Evolutionary conservation across 2,888 invertebrate species (phyloP).

Genomic region (Trisateles emortualis): DNA sequence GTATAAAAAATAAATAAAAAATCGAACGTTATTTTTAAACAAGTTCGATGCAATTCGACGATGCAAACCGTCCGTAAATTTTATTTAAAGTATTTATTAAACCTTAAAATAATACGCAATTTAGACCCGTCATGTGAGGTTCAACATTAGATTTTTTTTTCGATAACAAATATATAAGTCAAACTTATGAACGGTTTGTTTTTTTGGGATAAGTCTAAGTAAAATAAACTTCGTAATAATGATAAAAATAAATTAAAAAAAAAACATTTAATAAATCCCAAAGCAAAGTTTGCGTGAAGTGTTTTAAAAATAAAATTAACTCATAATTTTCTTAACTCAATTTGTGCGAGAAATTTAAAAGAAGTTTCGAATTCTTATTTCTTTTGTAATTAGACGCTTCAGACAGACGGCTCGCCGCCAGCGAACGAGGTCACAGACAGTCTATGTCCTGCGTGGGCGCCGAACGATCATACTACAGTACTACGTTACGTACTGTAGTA

Average conservation of each 20-base stretch:
- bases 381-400: slow-evolving; percentile 3
- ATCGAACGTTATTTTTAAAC: no score
- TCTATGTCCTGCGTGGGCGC: slow-evolving; percentile 49
- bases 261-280: background rate
- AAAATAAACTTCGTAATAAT: background rate
- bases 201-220: no score
- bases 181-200: no score
- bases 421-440: slow-evolving; percentile 43
- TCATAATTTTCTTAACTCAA: slow-evolving; percentile 5
- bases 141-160: no score
- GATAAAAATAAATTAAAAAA: background rate
- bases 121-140: no score
- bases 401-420: slow-evolving; percentile 37
- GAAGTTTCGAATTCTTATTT: background rate
- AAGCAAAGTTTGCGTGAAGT: background rate
- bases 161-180: no score
- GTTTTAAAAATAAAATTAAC: background rate
- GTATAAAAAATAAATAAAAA: no score
- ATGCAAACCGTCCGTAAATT: no score
- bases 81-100: no score
- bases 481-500: slow-evolving; percentile 47
- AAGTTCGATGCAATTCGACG: no score
- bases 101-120: no score
- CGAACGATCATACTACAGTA: slow-evolving; percentile 18
- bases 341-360: background rate